Evolutionary conservation across 2,888 invertebrate genomes (phyloP), one percentile per base, ranked within the genome.

Genomic region (Laothoe populi): DNA sequence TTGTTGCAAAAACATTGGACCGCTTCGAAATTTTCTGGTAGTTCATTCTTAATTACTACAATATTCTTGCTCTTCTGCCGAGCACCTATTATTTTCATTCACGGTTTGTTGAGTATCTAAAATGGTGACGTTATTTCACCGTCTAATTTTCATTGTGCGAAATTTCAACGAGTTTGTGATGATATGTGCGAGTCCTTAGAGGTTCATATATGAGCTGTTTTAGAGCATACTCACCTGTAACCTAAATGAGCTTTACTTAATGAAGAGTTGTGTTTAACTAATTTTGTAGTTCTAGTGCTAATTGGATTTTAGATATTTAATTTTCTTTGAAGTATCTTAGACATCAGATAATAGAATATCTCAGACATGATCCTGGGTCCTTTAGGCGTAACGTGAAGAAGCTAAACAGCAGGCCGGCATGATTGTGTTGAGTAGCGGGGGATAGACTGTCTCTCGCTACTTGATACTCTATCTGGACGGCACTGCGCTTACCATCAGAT

Each of bases 1-100:
- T 74, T 78, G 75, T 78, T 74, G 72, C 75, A 75, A 80, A 81
- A 83, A 84, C 82, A 85, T 82, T 82, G 81, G 82, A 77, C 70
- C 64, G 73, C 69, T 79, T 78, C 81, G 75, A 84, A 77, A 86
- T 88, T 87, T 66, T 69, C 66, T 68, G 69, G 65, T 71, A 66
- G 65, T 70, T 64, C 63, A 60, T 64, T 63, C 63, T 69, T 70
- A 71, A 71, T 71, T 71, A 67, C 69, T 57, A 64, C 63, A 66
- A 71, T 70, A 70, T 67, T 67, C 63, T 61, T 67, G 65, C 65
- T 70, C 63, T 64, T 61, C 64, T 66, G 66, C 63, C 19, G 58
- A 44, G 53, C 63, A 58, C 59, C 67, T 66, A 69, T 70, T 67
- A 68, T 64, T 64, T 66, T 61, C 65, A 42, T 67, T 67, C 63